These are phyloP conservation scores for Tinea pellionella DNA, from an alignment of 2,888 invertebrate species.

Conservation along the genomic window DNA sequence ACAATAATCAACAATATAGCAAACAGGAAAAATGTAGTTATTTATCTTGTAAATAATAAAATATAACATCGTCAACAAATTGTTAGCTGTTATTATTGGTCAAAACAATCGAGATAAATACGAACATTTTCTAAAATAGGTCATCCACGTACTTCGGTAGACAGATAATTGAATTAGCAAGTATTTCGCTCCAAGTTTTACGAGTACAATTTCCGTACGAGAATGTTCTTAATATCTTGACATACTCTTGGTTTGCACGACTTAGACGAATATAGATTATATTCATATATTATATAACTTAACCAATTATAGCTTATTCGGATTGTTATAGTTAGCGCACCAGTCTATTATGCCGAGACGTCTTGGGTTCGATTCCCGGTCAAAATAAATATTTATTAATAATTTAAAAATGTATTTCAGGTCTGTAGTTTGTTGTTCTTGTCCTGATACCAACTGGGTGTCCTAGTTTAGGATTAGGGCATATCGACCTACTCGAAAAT, in stretches of 20 bases:
- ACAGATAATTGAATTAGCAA: conserved; percentile 6
- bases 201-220: conserved; percentile 2
- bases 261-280: not conserved
- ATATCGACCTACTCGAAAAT: too few species aligned
- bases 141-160: not conserved
- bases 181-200: conserved; percentile 8
- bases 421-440: too few species aligned
- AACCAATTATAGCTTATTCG: too few species aligned
- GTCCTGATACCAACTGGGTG: too few species aligned
- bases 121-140: conserved; percentile 1
- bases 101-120: not conserved
- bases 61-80: not conserved
- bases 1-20: too few species aligned
- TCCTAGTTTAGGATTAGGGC: too few species aligned
- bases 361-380: too few species aligned
- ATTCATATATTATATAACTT: not conserved
- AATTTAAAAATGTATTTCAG: too few species aligned
- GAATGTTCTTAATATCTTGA: not conserved
- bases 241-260: not conserved
- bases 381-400: too few species aligned
- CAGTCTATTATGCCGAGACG: too few species aligned
- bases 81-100: not conserved
- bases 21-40: too few species aligned
- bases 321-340: too few species aligned
- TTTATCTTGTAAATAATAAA: not conserved